Conservation (phyloP, 2,888 invertebrate genomes). For the Acrobasis repandana region DNA sequence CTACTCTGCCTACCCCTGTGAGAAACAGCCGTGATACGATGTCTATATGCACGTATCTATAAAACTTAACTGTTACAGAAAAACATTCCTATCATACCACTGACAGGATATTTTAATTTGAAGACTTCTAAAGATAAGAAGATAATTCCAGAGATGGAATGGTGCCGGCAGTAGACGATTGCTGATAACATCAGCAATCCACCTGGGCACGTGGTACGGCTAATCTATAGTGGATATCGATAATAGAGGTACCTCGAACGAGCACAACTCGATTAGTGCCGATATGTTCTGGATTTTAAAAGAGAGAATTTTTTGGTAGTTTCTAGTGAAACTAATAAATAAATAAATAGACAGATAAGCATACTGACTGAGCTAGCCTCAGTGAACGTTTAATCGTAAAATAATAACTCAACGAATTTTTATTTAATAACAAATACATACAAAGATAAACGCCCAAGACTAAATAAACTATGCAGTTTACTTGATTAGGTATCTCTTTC, state of each 20-base stretch:
- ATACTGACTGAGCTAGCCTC: no score
- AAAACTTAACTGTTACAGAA: no score
- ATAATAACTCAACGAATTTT: not conserved
- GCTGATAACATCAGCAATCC: constrained; percentile 15
- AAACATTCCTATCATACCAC: not conserved
- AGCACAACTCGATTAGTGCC: constrained; percentile 1
- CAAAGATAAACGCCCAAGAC: not conserved
- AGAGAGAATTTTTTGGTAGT: no score
- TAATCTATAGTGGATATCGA: constrained; percentile 8
- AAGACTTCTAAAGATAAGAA: constrained; percentile 13
- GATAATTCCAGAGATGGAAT: not conserved
- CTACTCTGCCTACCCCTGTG: no score
- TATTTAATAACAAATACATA: not conserved
- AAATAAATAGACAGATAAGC: not conserved
- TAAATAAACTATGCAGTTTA: no score
- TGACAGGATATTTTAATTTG: not conserved
- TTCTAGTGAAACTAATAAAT: not conserved
- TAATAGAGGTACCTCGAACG: constrained; percentile 7
- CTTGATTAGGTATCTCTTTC: no score
- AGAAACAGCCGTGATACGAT: no score
- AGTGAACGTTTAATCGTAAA: not conserved
- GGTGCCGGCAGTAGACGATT: constrained; percentile 1
- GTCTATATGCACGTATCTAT: no score
- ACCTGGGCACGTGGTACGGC: constrained; percentile 7
- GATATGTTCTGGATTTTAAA: no score